These are phyloP conservation scores for Ctenoplectra terminalis DNA, from an alignment of 1,140 invertebrate species.

Conservation along the genomic window DNA sequence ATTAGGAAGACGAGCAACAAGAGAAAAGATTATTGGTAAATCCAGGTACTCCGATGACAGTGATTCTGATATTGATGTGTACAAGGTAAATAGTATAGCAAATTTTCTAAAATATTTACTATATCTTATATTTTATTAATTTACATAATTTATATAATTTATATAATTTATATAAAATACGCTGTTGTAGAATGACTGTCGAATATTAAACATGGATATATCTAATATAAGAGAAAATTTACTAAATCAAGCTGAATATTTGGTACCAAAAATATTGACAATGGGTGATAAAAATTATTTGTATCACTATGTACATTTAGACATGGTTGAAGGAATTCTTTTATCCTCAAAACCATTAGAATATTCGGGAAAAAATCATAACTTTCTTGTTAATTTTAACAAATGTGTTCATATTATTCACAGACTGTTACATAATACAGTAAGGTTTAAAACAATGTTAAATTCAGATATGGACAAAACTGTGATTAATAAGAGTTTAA, in stretches of 20 bases:
- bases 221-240: conserved; percentile 88
- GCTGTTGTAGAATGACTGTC: conserved; percentile 85
- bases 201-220: conserved; percentile 86
- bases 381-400: conserved; percentile 87
- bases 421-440: conserved; percentile 87
- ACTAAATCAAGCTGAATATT: conserved; percentile 88
- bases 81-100: conserved; percentile 72
- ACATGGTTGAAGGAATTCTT: conserved; percentile 86
- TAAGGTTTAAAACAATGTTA: conserved; percentile 85
- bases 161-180: conserved; percentile 18
- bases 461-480: conserved; percentile 84
- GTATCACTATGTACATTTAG: conserved; percentile 87
- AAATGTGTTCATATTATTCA: conserved; percentile 88
- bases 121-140: background rate
- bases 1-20: conserved; percentile 85
- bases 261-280: conserved; percentile 85
- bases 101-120: background rate
- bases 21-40: conserved; percentile 81
- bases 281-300: conserved; percentile 86
- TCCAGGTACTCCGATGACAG: conserved; percentile 82
- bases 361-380: conserved; percentile 77
- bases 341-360: conserved; percentile 84
- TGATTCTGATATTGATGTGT: conserved; percentile 84
- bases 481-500: conserved; percentile 87
- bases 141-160: conserved; percentile 9